These are phyloP conservation scores for Argya squamiceps DNA, from an alignment of 2,797 vertebrate species.

Conservation along the genomic window DNA sequence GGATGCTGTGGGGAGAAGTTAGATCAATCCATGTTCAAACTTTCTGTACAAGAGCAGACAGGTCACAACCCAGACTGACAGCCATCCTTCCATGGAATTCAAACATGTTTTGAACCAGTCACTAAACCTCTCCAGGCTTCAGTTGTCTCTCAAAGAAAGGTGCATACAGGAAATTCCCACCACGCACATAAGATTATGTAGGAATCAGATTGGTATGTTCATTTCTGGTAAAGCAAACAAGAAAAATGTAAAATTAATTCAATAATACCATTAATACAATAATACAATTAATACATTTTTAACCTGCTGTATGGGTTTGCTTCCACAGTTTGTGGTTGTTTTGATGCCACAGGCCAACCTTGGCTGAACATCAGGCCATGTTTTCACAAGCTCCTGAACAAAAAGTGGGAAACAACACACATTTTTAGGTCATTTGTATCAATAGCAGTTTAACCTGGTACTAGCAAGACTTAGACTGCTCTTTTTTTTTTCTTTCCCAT, in stretches of 20 bases:
- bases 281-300: too few relatives aligned
- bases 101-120: not conserved
- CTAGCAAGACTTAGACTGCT: not conserved
- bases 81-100: not conserved
- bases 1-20: not conserved
- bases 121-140: not conserved
- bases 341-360: not conserved
- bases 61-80: accelerated
- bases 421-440: not conserved
- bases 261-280: too few relatives aligned
- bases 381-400: not conserved
- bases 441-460: not conserved
- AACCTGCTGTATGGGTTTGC: not conserved
- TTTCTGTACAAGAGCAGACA: not conserved
- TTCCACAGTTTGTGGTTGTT: not conserved
- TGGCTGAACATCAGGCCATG: not conserved
- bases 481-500: not conserved
- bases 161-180: not conserved
- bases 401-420: not conserved
- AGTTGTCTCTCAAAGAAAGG: not conserved
- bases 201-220: not conserved
- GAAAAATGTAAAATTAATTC: not conserved
- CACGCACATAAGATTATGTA: accelerated
- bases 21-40: not conserved
- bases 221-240: not conserved